These are phyloP conservation scores for Rhysida immarginata DNA, from an alignment of 1,140 invertebrate genomes.

Conservation along the genomic window DNA sequence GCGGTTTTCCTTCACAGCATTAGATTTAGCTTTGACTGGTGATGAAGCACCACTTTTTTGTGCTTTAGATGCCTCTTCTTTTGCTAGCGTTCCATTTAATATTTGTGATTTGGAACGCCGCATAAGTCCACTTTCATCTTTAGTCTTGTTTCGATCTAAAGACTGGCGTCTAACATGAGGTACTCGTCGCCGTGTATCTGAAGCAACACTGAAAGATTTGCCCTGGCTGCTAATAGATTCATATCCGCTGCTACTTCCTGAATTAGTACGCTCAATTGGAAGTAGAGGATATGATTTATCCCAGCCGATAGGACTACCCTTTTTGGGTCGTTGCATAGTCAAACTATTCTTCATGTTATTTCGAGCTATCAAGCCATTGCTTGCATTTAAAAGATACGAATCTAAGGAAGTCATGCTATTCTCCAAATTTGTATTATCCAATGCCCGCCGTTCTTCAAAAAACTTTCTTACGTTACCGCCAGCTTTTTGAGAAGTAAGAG, in stretches of 20 bases:
- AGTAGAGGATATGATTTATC: constrained; percentile 22
- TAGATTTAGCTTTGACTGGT: constrained; percentile 9
- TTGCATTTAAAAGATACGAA: constrained; percentile 1
- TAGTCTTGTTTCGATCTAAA: constrained; percentile 6
- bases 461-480: constrained; percentile 21
- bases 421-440: background rate
- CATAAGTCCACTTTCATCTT: constrained; percentile 14
- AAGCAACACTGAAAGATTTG: background rate
- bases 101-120: constrained; percentile 12
- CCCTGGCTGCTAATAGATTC: background rate
- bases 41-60: constrained; percentile 17
- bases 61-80: constrained; percentile 19
- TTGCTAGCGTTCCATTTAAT: constrained; percentile 9
- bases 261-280: constrained; percentile 15
- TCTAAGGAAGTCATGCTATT: constrained; percentile 1
- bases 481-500: constrained; percentile 12
- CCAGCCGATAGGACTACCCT: constrained; percentile 18
- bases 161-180: constrained; percentile 7
- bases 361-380: background rate
- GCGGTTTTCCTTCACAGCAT: constrained; percentile 10
- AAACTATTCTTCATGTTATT: background rate
- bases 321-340: background rate
- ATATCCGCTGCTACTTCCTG: constrained; percentile 13
- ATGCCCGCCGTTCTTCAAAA: constrained; percentile 16
- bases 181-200: background rate